phyloP scores from a whole-genome alignment of 2,113 vertebrate species.

The Mastomys coucha region DNA sequence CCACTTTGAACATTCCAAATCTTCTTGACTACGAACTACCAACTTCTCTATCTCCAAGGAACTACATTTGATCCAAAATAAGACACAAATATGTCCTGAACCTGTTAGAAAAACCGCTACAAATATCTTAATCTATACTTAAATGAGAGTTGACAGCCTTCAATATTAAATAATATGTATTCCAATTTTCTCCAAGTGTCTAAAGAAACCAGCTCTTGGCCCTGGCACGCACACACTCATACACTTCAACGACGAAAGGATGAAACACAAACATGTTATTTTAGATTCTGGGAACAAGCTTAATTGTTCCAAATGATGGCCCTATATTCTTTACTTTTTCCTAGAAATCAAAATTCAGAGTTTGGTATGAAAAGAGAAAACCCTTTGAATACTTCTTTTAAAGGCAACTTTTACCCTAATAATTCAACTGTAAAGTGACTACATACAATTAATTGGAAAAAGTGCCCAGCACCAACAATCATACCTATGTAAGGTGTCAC shows the following conservation, averaged over 20 bases:
- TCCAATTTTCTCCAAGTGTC: slow-evolving; percentile 47
- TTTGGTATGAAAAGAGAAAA: slow-evolving; percentile 62
- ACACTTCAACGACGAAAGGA: slow-evolving; percentile 68
- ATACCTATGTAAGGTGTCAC: slow-evolving; percentile 23
- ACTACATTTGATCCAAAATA: slow-evolving; percentile 49
- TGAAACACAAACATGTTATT: slow-evolving; percentile 49
- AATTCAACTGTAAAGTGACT: slow-evolving; percentile 57
- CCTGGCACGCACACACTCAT: not conserved
- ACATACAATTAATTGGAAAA: slow-evolving; percentile 31
- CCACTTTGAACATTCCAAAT: slow-evolving; percentile 36
- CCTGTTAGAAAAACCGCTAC: slow-evolving; percentile 47
- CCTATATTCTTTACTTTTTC: slow-evolving; percentile 46
- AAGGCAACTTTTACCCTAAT: slow-evolving; percentile 39
- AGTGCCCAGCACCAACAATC: slow-evolving; percentile 20
- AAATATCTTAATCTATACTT: slow-evolving; percentile 65
- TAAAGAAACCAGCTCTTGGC: slow-evolving; percentile 21
- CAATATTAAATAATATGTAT: slow-evolving; percentile 13
- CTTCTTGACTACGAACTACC: slow-evolving; percentile 11
- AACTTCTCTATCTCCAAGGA: slow-evolving; percentile 1
- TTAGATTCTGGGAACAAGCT: slow-evolving; percentile 60
- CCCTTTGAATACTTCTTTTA: not conserved
- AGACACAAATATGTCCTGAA: slow-evolving; percentile 54
- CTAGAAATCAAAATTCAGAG: slow-evolving; percentile 59
- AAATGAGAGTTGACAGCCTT: slow-evolving; percentile 61
- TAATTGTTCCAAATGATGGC: slow-evolving; percentile 52